A percentile compares a stretch with the other conserved stretches of the same genome.
These are phyloP conservation scores for Eubasilissa splendida DNA, from an alignment of 2,888 invertebrate species.

Conservation along the genomic window DNA sequence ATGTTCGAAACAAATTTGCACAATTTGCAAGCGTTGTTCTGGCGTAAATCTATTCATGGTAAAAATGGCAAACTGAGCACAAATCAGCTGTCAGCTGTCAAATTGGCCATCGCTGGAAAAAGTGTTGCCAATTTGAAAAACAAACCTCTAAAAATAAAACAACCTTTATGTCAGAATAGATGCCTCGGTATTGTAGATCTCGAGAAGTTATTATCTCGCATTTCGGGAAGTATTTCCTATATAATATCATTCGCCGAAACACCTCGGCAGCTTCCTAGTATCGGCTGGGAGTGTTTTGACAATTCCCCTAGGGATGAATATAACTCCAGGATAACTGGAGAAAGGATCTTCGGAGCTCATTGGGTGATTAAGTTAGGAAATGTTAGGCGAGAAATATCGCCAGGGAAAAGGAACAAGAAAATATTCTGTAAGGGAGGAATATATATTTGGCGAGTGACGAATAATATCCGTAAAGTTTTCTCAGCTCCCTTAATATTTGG, in stretches of 20 bases:
- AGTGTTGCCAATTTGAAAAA: too few species aligned
- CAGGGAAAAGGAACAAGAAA: conserved; percentile 29
- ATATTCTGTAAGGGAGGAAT: background rate
- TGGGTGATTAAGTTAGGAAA: conserved; percentile 44
- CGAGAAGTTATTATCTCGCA: too few species aligned
- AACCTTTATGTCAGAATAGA: too few species aligned
- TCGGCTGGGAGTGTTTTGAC: conserved; percentile 16
- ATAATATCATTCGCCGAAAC: background rate
- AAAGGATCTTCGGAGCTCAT: conserved; percentile 10
- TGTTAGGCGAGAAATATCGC: conserved; percentile 34
- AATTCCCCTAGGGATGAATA: conserved; percentile 21
- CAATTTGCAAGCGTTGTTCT: too few species aligned
- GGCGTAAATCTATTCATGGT: too few species aligned
- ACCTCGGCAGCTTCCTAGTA: background rate
- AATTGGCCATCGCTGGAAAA: too few species aligned
- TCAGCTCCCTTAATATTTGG: background rate
- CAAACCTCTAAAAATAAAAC: too few species aligned
- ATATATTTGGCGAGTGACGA: conserved; percentile 1
- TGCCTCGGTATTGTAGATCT: too few species aligned
- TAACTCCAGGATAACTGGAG: conserved; percentile 11
- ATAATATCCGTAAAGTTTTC: conserved; percentile 5
- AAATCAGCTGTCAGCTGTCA: too few species aligned
- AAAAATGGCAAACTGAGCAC: too few species aligned
- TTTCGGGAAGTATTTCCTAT: background rate
- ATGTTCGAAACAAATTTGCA: too few species aligned